Conservation (phyloP, 92 coral and sea anemone species). For the Meandrina meandrites region DNA sequence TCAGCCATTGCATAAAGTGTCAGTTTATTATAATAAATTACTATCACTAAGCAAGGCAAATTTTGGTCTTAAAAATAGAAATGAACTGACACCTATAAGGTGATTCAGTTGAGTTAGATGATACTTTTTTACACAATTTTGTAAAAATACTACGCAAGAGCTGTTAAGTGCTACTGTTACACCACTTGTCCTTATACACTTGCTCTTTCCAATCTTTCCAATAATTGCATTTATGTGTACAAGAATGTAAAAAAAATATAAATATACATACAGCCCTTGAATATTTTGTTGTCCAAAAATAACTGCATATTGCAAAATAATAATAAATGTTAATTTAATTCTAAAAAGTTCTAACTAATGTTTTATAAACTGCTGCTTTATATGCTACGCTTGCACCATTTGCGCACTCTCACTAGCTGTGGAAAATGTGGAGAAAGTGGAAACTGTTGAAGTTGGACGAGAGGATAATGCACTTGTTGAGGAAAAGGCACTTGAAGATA, state of each 20-base stretch:
- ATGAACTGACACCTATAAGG: neutral
- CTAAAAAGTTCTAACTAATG: constrained; percentile 16
- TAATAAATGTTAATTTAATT: neutral
- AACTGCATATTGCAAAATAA: neutral
- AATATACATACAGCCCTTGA: neutral
- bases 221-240: neutral
- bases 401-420: constrained; percentile 22
- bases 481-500: neutral
- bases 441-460: neutral
- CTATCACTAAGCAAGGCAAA: neutral
- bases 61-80: no score
- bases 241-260: neutral
- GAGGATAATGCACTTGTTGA: neutral
- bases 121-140: neutral
- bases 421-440: constrained; percentile 30
- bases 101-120: neutral
- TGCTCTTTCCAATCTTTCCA: neutral
- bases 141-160: neutral
- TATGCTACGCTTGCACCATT: neutral
- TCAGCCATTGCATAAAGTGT: no score
- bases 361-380: neutral
- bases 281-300: neutral
- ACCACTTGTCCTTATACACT: neutral
- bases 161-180: neutral
- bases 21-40: no score